phyloP scores from a whole-genome alignment of 1,140 invertebrate species.

The Goniozus legneri region DNA sequence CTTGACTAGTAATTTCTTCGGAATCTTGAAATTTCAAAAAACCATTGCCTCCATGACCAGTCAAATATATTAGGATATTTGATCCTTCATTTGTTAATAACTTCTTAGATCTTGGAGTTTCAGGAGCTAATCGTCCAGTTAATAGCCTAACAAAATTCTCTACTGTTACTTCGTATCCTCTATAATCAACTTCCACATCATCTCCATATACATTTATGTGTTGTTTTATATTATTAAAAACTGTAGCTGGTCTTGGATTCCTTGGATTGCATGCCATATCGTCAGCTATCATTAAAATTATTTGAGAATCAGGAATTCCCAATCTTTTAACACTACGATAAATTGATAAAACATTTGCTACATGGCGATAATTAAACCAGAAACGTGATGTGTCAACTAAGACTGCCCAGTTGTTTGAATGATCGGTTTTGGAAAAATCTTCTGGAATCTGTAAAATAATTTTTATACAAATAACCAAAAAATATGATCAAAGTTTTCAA shows the following conservation, averaged over 20 bases:
- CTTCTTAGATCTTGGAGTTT: slow-evolving; percentile 92
- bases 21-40: slow-evolving; percentile 99
- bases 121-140: slow-evolving; percentile 85
- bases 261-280: slow-evolving; percentile 99
- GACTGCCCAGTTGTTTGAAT: slow-evolving; percentile 99
- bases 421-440: slow-evolving; percentile 56
- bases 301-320: slow-evolving; percentile 95
- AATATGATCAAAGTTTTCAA: too few species aligned
- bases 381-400: slow-evolving; percentile 96
- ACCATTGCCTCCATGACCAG: slow-evolving; percentile 97
- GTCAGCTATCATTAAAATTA: slow-evolving; percentile 98
- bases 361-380: slow-evolving; percentile 99
- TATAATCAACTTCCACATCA: slow-evolving; percentile 99
- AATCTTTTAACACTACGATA: slow-evolving; percentile 96
- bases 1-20: slow-evolving; percentile 98
- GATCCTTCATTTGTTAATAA: slow-evolving; percentile 94
- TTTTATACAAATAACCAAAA: neutral
- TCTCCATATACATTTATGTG: slow-evolving; percentile 99
- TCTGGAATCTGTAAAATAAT: slow-evolving; percentile 40
- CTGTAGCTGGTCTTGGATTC: slow-evolving; percentile 96
- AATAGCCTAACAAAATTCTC: slow-evolving; percentile 97
- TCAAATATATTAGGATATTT: slow-evolving; percentile 96
- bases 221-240: slow-evolving; percentile 97
- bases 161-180: slow-evolving; percentile 97
- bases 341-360: slow-evolving; percentile 97